Evolutionary conservation across 2,888 invertebrate species (phyloP), one percentile per base, ranked within the genome.

Genomic region (Aethes cnicana): DNA sequence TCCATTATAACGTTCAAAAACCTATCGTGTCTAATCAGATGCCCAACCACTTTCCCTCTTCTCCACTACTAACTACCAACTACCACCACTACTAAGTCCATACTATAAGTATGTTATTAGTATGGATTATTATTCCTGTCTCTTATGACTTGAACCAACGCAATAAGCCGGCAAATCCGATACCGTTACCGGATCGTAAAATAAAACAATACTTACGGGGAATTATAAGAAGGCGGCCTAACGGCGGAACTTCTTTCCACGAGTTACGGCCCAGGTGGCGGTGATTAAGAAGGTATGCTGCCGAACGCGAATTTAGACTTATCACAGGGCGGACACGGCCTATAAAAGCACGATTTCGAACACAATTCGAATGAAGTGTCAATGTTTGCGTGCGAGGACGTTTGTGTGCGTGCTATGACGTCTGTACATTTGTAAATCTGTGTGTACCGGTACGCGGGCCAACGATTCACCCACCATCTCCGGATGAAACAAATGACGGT

Each of bases 141-240:
- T 1, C 11, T 33, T 39, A 2, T 39, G 4, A 30, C 37, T 52
- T 46, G 12, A 2, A 26, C 14, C 32, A 3, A 4, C 4, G 16
- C 43, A 44, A 36, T 36, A 43, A 50, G 50, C 33, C 26, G 14
- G 25, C 46, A 30, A 52, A 52, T 39, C 46, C 52, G 44, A 46
- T 52, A 44, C 52, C 26, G 52, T 46, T 52, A 46, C 52, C 52
- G 52, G 52, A 52, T 46, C 52, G 52, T 52, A 52, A 52, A 52
- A 52, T 52, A 52, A 52, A 52, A 46, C 52, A 52, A 46, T 46
- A 52, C 52, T 52, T 44, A 52, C 37, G 4, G 39, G 39, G 52
- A 52, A 52, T 52, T 52, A 52, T 52, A 52, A 52, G 44, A 44
- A 37, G 44, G 44, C 25, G 26, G 37, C 25, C 32, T 46, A 52